A percentile compares a stretch with the other conserved stretches of the same genome.
These are phyloP conservation scores for Hylia prasina DNA, from an alignment of 2,113 vertebrate species.

Conservation along the genomic window DNA sequence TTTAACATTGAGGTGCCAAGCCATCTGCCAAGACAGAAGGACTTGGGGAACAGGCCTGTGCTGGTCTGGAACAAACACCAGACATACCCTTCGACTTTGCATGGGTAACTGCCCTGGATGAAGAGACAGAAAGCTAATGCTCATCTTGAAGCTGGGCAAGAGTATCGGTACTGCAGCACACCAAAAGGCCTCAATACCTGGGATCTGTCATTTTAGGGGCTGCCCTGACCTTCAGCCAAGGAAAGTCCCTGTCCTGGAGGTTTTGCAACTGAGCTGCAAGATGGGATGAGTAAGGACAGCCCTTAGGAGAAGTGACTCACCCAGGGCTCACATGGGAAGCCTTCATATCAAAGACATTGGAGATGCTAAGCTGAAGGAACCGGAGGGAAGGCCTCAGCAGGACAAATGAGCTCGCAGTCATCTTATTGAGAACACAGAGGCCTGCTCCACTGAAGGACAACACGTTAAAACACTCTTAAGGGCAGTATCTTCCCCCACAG, in stretches of 20 bases:
- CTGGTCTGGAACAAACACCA: not conserved
- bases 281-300: not conserved
- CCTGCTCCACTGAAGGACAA: not conserved
- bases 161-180: not conserved
- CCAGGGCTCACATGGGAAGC: not conserved
- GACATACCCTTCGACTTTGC: rapidly evolving
- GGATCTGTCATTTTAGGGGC: not conserved
- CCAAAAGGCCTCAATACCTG: not conserved
- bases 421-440: not conserved
- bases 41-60: not conserved
- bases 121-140: rapidly evolving
- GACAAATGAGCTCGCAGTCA: not conserved
- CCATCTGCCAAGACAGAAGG: not conserved
- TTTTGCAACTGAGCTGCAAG: not conserved
- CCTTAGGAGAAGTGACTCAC: not conserved
- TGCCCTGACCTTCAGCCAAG: not conserved
- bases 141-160: not conserved
- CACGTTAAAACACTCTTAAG: not conserved
- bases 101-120: not conserved
- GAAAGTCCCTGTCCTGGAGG: not conserved
- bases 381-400: not conserved
- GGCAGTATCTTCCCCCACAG: not conserved
- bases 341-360: not conserved
- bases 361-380: not conserved
- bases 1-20: not conserved